phyloP scores from a whole-genome alignment of 2,113 vertebrate genomes.

The Labeo rohita region DNA sequence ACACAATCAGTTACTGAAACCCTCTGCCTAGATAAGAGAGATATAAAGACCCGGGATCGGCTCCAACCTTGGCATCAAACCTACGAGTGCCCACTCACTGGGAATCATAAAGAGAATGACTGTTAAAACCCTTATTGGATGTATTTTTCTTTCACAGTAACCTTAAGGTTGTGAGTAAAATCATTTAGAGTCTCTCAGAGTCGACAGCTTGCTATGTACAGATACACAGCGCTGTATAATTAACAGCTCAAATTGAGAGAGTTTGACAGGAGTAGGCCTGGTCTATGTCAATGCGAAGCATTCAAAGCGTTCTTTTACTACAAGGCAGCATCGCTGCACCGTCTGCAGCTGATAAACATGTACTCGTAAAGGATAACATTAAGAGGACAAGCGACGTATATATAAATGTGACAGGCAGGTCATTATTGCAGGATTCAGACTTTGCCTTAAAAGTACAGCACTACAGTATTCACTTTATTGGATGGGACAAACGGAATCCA shows the following conservation, averaged over 20 bases:
- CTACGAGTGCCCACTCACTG: background rate
- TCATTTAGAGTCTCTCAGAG: background rate
- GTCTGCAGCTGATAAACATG: constrained; percentile 32
- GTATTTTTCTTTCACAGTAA: constrained; percentile 2
- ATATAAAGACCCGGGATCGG: background rate
- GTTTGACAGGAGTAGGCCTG: constrained; percentile 14
- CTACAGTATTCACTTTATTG: background rate
- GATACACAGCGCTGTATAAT: background rate
- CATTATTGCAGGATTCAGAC: background rate
- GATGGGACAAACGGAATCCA: background rate
- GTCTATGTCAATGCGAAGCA: constrained; percentile 9
- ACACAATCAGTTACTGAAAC: background rate
- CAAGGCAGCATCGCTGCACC: background rate
- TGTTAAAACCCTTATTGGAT: constrained; percentile 27
- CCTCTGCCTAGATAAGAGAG: background rate
- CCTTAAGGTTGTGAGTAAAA: constrained; percentile 19
- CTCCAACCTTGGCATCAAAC: constrained; percentile 10
- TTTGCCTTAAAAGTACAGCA: constrained; percentile 24
- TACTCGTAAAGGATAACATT: constrained; percentile 9
- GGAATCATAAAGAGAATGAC: constrained; percentile 11
- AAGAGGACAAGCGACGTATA: background rate
- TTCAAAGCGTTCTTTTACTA: constrained; percentile 30
- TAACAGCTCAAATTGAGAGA: background rate
- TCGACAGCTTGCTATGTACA: background rate
- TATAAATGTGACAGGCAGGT: constrained; percentile 4